Conservation (phyloP, 2,888 invertebrate species). For the Leptinotarsa haldemani region DNA sequence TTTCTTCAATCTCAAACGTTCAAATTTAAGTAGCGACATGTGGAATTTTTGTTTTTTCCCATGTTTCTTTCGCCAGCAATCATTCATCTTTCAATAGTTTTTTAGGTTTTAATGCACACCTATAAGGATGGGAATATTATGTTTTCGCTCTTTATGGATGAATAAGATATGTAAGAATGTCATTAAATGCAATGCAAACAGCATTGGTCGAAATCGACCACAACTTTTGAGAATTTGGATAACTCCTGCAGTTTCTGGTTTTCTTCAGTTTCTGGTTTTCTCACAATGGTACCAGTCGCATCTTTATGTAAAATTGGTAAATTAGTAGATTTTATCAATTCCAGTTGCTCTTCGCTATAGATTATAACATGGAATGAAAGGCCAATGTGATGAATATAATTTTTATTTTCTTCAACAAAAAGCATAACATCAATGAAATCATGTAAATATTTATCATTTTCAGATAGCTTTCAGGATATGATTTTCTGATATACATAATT, state of each 20-base stretch:
- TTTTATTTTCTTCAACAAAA: conserved; percentile 5
- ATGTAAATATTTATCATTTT: conserved; percentile 22
- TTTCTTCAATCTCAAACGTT: conserved; percentile 4
- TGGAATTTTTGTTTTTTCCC: conserved; percentile 14
- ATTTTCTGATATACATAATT: conserved; percentile 24
- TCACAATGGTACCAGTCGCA: conserved; percentile 23
- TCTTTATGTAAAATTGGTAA: conserved; percentile 24
- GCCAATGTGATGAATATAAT: conserved; percentile 19
- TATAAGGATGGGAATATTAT: conserved; percentile 19
- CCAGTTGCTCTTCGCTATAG: conserved; percentile 23
- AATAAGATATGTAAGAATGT: neutral
- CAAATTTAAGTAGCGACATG: neutral
- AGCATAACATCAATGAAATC: conserved; percentile 22
- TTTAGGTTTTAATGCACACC: conserved; percentile 5
- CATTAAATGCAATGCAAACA: conserved; percentile 17
- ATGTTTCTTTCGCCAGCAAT: conserved; percentile 9
- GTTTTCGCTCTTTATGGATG: conserved; percentile 14
- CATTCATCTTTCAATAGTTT: conserved; percentile 5
- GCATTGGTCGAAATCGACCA: conserved; percentile 11
- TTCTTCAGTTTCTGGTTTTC: conserved; percentile 14
- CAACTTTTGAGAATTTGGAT: conserved; percentile 16
- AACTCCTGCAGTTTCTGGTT: conserved; percentile 28
- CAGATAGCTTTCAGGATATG: conserved; percentile 21
- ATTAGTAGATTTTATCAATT: conserved; percentile 17
- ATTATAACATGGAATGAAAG: conserved; percentile 23